Conservation (phyloP, 2,113 vertebrate species). For the Mandrillus leucophaeus region DNA sequence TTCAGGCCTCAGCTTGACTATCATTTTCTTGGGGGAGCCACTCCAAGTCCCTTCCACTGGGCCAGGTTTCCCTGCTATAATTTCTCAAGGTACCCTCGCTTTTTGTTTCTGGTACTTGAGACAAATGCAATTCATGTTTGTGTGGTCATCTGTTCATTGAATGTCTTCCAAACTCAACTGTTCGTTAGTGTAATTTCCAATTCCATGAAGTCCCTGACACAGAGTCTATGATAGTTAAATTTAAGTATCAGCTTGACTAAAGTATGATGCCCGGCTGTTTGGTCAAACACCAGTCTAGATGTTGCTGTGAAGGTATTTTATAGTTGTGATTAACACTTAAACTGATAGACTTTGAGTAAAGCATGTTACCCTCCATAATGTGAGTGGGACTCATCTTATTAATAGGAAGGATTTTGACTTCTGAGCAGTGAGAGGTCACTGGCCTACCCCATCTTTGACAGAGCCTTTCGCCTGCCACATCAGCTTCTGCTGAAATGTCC, state of each 20-base stretch:
- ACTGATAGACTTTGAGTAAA: neutral
- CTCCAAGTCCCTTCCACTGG: too few species aligned
- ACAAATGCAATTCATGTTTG: neutral
- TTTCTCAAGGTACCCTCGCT: neutral
- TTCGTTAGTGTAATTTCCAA: neutral
- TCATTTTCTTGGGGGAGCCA: neutral
- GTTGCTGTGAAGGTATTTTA: neutral
- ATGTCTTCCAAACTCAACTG: neutral
- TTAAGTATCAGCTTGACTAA: neutral
- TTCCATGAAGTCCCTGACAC: neutral
- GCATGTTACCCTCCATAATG: neutral
- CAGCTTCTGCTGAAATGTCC: neutral
- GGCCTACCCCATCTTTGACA: too few species aligned
- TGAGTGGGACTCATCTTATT: neutral
- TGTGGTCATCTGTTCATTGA: neutral
- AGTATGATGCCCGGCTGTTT: neutral
- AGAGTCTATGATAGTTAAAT: neutral
- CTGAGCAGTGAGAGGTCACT: neutral
- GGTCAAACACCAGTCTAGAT: neutral
- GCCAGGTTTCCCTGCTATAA: neutral
- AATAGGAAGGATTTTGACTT: neutral
- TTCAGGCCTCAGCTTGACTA: neutral
- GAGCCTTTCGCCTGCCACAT: neutral
- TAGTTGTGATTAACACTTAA: neutral
- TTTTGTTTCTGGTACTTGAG: neutral